Base-by-base conservation (phyloP, 2,797 vertebrate genomes). In the Rhynchotus rufescens region DNA sequence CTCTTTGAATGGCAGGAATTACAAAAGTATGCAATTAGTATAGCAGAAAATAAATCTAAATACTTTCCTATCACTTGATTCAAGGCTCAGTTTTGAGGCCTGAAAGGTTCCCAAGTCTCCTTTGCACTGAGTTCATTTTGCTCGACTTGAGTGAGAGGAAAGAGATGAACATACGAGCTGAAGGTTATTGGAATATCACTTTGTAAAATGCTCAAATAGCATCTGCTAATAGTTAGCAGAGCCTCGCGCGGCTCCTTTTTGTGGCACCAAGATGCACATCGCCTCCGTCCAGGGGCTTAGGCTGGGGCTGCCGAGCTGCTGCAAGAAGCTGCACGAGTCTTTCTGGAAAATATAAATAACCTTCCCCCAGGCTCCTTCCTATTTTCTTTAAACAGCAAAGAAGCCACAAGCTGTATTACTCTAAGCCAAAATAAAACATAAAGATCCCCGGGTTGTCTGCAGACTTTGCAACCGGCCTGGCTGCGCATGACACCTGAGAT, bases 401-500 rank as follows among this genome's bases (percentile, higher is more conserved):
- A 84, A 83, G 40, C 81, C 84, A 76, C 79, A 54, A 86, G 64
- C 72, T 75, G 34, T 52, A 78, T 44, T 66, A 44, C 42, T 61
- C 62, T 38, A 91, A 57, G 66, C 73, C 74, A 86, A 94, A 89
- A 88, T 32, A 75, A 84, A 73, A 88, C 38, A 56, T 75, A 87
- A 88, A 51, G 56, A 49, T 84, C 47, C 60, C 0, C 0, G 10
- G 15, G 47, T 22, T 84, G 68, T 80, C 68, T 92, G 59, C 77
- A 91, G 72, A 44, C 0, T 49, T 52, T 38, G 65, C 32, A 0
- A 60, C 72, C 73, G 30, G 32, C 87, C 56, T 78, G 64, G 52
- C 69, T 52, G 40, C 78, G 47, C 15, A 4, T 30, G 68, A 47
- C 66, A 75, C 59, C 66, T 26, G 51, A 93, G 56, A 88, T 73